A percentile compares a stretch with the other conserved stretches of the same genome.
Conservation (phyloP, 2,888 invertebrate species). For the Leptinotarsa peninsularis region DNA sequence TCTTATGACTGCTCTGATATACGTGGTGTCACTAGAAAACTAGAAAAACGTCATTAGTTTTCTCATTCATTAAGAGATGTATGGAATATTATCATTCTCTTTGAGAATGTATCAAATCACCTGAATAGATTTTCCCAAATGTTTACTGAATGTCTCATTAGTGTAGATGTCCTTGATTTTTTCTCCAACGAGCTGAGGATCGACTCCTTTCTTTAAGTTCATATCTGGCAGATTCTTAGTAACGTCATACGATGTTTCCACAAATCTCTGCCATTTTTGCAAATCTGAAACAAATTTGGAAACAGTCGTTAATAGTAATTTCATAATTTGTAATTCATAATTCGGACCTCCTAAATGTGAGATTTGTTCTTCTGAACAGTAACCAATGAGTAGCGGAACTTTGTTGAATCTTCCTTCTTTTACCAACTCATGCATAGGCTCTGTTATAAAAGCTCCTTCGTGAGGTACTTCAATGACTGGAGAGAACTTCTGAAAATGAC, state of each 20-base stretch:
- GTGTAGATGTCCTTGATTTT: constrained; percentile 45
- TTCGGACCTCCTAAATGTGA: constrained; percentile 15
- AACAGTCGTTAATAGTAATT: too few relatives aligned
- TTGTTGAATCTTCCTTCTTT: constrained; percentile 41
- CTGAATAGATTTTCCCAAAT: constrained; percentile 40
- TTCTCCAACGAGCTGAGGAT: constrained; percentile 31
- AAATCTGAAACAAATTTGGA: constrained; percentile 3
- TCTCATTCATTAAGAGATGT: not conserved
- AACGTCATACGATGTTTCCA: constrained; percentile 28
- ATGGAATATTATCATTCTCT: too few relatives aligned
- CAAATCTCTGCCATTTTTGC: not conserved
- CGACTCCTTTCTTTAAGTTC: constrained; percentile 33
- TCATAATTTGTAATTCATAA: too few relatives aligned
- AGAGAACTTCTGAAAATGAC: constrained; percentile 39
- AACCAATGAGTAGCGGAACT: constrained; percentile 46
- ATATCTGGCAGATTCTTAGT: constrained; percentile 35
- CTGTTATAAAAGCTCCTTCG: constrained; percentile 37
- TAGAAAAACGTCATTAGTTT: constrained; percentile 26
- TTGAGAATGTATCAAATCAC: constrained; percentile 25
- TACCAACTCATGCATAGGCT: constrained; percentile 38
- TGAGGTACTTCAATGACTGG: constrained; percentile 41
- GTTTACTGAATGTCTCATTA: constrained; percentile 31
- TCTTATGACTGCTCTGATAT: constrained; percentile 38
- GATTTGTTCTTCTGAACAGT: constrained; percentile 45
- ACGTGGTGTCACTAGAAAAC: constrained; percentile 45